Conservation (phyloP, 1,140 invertebrate genomes). For the Araneus ventricosus region DNA sequence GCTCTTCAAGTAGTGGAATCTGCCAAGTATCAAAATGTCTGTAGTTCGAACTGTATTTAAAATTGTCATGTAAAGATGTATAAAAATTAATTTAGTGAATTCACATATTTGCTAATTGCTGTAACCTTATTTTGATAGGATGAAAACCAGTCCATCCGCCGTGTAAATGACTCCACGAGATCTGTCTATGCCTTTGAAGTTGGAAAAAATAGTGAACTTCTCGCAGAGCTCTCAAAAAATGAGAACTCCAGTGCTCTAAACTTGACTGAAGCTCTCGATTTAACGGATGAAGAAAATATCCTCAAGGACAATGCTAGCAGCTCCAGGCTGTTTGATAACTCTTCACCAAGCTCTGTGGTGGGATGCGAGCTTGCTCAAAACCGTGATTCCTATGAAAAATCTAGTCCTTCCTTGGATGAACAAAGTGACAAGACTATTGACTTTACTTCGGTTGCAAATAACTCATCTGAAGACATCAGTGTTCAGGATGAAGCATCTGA, state of each 20-base stretch:
- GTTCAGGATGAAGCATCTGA: neutral
- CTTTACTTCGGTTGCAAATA: neutral
- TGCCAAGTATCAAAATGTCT: no score
- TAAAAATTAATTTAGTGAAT: no score
- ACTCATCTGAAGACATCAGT: neutral
- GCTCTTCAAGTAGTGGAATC: no score
- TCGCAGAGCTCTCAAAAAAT: conserved; percentile 44
- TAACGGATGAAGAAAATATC: conserved; percentile 24
- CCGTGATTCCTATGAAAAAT: conserved; percentile 25
- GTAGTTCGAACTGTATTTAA: no score
- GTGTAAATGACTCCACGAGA: conserved; percentile 65
- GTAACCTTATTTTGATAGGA: conserved; percentile 29
- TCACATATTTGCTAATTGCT: neutral
- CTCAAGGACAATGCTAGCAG: neutral
- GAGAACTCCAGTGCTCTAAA: neutral
- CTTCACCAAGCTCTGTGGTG: neutral
- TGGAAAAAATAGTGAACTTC: conserved; percentile 67
- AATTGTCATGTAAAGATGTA: no score
- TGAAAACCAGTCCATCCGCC: conserved; percentile 65
- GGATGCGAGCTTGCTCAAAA: conserved; percentile 4
- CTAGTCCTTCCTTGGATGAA: conserved; percentile 34
- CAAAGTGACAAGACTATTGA: neutral
- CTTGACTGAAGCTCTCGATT: conserved; percentile 30
- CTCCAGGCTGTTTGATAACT: neutral
- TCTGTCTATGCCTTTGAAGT: conserved; percentile 73